Percentiles rank a stretch among this genome's conserved stretches.
These are phyloP conservation scores for Hemibagrus wyckioides DNA, from an alignment of 2,113 vertebrate genomes.

Conservation along the genomic window DNA sequence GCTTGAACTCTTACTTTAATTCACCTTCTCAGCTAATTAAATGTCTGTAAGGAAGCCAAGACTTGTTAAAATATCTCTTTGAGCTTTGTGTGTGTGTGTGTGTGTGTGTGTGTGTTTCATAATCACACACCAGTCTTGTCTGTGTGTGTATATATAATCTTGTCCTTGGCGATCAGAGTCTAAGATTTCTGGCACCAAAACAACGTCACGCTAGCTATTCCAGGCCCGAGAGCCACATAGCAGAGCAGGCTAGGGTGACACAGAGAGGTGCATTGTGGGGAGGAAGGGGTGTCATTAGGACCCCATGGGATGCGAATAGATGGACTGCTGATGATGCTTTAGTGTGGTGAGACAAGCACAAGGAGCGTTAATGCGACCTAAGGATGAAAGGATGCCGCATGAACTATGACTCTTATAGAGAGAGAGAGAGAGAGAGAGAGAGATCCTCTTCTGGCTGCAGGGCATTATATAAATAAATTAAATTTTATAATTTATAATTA, in stretches of 20 bases:
- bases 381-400: slow-evolving; percentile 48
- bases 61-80: neutral
- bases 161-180: slow-evolving; percentile 62
- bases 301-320: slow-evolving; percentile 35
- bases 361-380: slow-evolving; percentile 47
- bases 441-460: neutral
- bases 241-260: slow-evolving; percentile 65
- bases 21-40: neutral
- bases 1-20: neutral
- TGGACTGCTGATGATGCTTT: slow-evolving; percentile 15
- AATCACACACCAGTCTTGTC: slow-evolving; percentile 46
- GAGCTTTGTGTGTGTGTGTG: neutral
- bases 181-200: slow-evolving; percentile 82
- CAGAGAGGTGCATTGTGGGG: slow-evolving; percentile 58
- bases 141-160: slow-evolving; percentile 65
- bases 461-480: neutral
- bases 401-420: neutral
- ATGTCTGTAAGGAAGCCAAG: neutral
- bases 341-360: slow-evolving; percentile 44
- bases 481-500: neutral
- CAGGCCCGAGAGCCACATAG: slow-evolving; percentile 70
- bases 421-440: neutral
- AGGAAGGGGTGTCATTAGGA: slow-evolving; percentile 59
- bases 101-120: slow-evolving; percentile 3
- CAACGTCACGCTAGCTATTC: slow-evolving; percentile 74